Percentiles rank a stretch among this genome's conserved stretches.
Conservation (phyloP, 2,888 invertebrate species). For the Hydrotaea cyrtoneurina region DNA sequence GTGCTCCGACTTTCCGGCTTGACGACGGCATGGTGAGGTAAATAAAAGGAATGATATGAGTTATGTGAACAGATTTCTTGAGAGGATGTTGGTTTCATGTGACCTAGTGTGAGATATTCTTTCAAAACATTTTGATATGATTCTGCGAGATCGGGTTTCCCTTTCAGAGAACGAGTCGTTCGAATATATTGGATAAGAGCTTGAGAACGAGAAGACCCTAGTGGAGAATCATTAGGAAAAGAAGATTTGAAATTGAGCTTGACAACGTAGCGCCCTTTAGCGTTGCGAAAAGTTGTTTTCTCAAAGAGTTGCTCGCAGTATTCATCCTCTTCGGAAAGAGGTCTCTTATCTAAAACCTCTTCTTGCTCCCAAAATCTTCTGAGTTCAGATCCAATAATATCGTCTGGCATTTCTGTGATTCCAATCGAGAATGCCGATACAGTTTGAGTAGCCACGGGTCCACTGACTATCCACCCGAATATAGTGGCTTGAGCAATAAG, state of each 20-base stretch:
- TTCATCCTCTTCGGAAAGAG: background rate
- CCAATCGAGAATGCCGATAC: constrained; percentile 32
- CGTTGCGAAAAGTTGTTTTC: background rate
- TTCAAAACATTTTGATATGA: background rate
- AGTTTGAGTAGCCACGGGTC: constrained; percentile 2
- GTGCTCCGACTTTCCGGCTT: no score
- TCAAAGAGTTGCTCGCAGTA: constrained; percentile 28
- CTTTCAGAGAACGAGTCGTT: background rate
- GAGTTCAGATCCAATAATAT: background rate
- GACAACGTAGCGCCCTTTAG: constrained; percentile 23
- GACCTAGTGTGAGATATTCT: background rate
- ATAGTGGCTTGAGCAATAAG: constrained; percentile 45
- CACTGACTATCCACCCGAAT: no score
- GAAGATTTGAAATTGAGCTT: background rate
- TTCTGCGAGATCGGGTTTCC: background rate
- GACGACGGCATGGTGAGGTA: no score
- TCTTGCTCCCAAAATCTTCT: constrained; percentile 31
- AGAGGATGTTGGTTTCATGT: no score
- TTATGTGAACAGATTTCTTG: background rate
- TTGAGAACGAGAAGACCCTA: background rate
- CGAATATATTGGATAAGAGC: background rate
- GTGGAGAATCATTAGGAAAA: background rate
- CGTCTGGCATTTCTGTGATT: background rate
- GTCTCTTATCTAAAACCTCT: background rate
- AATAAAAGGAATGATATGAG: background rate